Conservation (phyloP, 1,140 invertebrate species). For the Drosophila rhopaloa region DNA sequence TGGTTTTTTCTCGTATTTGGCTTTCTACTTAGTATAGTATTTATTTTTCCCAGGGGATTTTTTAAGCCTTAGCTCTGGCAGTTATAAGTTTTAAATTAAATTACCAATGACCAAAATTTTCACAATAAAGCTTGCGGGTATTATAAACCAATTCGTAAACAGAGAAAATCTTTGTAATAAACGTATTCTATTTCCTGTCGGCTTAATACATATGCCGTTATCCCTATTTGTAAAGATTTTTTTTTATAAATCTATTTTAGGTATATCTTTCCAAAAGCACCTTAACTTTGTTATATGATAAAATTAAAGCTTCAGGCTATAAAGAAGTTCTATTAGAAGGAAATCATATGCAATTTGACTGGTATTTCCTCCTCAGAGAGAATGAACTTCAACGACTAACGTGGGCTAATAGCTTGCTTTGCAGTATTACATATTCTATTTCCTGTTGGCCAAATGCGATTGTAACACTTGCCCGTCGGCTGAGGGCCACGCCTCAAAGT, state of each 20-base stretch:
- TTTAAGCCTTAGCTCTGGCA: no score
- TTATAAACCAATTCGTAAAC: no score
- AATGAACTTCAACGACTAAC: slow-evolving; percentile 12
- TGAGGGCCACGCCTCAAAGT: slow-evolving; percentile 62
- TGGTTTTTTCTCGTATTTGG: no score
- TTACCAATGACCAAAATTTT: no score
- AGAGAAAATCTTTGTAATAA: no score
- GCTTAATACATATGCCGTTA: no score
- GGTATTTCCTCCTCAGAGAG: neutral
- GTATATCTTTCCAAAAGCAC: neutral
- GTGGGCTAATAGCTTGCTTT: slow-evolving; percentile 10
- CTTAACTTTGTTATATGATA: neutral
- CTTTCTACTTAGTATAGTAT: no score
- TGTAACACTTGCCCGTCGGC: slow-evolving; percentile 22
- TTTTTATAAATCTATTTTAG: neutral
- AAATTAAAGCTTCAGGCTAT: neutral
- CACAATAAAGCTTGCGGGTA: no score
- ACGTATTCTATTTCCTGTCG: no score
- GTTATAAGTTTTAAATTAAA: no score
- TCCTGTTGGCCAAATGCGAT: slow-evolving; percentile 47
- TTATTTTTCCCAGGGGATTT: no score
- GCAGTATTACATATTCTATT: slow-evolving; percentile 35
- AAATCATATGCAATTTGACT: neutral
- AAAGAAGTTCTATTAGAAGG: neutral
- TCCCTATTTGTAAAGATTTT: no score